Conservation (phyloP, 2,888 invertebrate species). For the Osmoderma eremita region DNA sequence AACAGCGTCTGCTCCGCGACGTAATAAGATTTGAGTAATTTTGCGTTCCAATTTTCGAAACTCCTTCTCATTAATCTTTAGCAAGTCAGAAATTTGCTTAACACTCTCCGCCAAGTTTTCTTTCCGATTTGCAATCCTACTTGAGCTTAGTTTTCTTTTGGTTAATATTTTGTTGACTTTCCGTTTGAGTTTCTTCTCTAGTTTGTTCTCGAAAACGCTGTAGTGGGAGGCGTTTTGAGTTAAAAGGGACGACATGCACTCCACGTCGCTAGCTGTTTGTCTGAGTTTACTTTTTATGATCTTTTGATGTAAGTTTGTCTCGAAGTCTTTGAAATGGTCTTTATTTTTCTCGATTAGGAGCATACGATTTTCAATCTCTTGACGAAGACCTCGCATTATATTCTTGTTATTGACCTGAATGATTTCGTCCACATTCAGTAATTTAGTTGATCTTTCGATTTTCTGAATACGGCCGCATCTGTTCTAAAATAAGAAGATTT, state of each 20-base stretch:
- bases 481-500: constrained; percentile 1
- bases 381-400: constrained; percentile 14
- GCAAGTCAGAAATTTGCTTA: constrained; percentile 19
- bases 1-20: constrained; percentile 9
- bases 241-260: constrained; percentile 5
- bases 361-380: constrained; percentile 29
- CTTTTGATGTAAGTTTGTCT: constrained; percentile 14
- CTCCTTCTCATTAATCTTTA: constrained; percentile 35
- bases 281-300: constrained; percentile 10
- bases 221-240: constrained; percentile 16
- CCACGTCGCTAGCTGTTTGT: constrained; percentile 2
- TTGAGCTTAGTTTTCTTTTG: constrained; percentile 19
- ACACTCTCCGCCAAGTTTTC: background rate
- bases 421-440: constrained; percentile 5
- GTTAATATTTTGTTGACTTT: constrained; percentile 18
- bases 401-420: constrained; percentile 10
- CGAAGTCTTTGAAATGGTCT: constrained; percentile 29
- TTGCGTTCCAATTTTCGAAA: constrained; percentile 40
- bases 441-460: background rate
- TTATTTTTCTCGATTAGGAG: constrained; percentile 17
- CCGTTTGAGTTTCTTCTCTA: constrained; percentile 32
- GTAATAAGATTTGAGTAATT: constrained; percentile 36
- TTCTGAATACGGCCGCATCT: background rate
- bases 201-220: constrained; percentile 27
- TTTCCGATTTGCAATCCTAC: background rate